phyloP scores from a whole-genome alignment of 2,888 invertebrate genomes.

The Antheraea yamamai region DNA sequence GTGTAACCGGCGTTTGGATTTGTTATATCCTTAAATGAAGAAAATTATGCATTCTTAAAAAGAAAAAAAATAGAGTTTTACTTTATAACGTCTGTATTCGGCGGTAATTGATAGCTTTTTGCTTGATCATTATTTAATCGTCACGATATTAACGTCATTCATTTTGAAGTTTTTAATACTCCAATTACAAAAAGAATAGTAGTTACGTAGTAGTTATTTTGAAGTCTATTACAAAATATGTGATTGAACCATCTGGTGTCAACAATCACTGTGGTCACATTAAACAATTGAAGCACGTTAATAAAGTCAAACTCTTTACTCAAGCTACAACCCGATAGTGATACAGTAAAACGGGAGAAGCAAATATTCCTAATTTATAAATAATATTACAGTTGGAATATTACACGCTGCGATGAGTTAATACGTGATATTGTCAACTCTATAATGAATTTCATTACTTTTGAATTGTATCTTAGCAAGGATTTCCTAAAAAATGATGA shows the following conservation, averaged over 20 bases:
- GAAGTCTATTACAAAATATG: background rate
- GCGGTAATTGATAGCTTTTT: background rate
- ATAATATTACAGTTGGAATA: background rate
- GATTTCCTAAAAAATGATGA: background rate
- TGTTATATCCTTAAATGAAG: too few species aligned
- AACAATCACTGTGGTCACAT: background rate
- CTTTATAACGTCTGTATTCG: background rate
- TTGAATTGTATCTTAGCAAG: background rate
- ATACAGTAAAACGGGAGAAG: background rate
- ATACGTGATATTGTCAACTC: background rate
- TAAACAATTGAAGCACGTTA: background rate
- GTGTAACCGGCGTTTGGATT: too few species aligned
- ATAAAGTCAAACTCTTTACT: background rate
- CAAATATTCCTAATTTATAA: background rate
- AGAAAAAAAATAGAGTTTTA: too few species aligned
- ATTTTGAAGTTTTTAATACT: too few species aligned
- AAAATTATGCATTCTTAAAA: too few species aligned
- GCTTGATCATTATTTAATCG: background rate
- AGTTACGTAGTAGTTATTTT: background rate
- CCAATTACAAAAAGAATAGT: too few species aligned
- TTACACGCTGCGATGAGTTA: background rate
- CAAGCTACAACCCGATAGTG: background rate
- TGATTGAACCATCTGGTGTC: background rate
- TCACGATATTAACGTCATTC: background rate
- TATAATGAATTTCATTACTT: background rate